Conservation (phyloP, 2,113 vertebrate genomes). For the Astur gentilis region DNA sequence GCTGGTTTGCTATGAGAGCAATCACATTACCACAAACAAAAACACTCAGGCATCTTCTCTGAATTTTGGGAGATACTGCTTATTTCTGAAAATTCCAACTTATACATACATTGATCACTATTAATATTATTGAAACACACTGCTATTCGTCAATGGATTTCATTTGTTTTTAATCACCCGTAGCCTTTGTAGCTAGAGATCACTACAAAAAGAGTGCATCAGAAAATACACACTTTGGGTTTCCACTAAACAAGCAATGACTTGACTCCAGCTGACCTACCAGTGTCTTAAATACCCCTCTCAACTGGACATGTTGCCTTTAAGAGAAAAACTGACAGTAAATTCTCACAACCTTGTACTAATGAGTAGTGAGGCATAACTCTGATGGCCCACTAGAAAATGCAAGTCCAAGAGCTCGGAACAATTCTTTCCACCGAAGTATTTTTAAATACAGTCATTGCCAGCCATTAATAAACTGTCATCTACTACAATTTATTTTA, state of each 20-base stretch:
- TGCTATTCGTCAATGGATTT: background rate
- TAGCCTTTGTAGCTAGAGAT: background rate
- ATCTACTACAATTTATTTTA: background rate
- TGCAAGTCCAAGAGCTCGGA: background rate
- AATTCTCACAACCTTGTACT: background rate
- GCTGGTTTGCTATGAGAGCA: background rate
- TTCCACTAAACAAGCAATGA: background rate
- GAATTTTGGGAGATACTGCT: background rate
- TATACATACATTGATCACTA: background rate
- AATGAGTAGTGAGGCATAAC: background rate
- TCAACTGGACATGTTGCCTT: background rate
- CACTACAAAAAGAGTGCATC: background rate
- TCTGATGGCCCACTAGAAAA: background rate
- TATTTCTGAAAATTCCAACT: background rate
- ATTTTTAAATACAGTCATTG: background rate
- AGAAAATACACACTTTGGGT: background rate
- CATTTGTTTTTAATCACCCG: background rate
- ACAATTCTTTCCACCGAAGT: background rate
- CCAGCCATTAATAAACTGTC: background rate
- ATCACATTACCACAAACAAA: background rate
- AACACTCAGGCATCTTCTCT: background rate
- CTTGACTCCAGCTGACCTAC: background rate
- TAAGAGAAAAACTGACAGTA: background rate
- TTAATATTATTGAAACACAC: background rate
- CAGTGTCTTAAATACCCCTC: background rate